A percentile compares a stretch with the other conserved stretches of the same genome.
Evolutionary conservation across 1,140 invertebrate species (phyloP).

Genomic region (Solenopsis invicta): DNA sequence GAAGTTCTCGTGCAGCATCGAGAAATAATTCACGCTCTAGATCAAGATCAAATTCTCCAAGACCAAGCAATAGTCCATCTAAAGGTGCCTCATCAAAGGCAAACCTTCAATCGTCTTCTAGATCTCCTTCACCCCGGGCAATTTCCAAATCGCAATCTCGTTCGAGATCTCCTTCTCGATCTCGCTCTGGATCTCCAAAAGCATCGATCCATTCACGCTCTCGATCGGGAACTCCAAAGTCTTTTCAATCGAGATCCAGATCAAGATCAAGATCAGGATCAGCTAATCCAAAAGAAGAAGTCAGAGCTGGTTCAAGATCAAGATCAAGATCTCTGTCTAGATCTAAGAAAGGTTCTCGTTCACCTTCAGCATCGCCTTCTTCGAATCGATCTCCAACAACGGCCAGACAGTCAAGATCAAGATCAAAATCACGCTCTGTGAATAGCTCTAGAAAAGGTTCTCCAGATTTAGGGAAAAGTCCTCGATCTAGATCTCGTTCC

Average conservation of each 20-base stretch:
- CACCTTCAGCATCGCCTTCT: slow-evolving; percentile 21
- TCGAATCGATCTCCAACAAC: slow-evolving; percentile 15
- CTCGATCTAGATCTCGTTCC: slow-evolving; percentile 76
- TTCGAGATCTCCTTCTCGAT: slow-evolving; percentile 75
- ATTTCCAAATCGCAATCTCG: slow-evolving; percentile 67
- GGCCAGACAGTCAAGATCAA: slow-evolving; percentile 59
- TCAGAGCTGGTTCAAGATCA: slow-evolving; percentile 31
- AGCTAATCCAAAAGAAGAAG: slow-evolving; percentile 14
- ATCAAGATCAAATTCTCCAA: slow-evolving; percentile 68
- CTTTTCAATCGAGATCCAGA: slow-evolving; percentile 33
- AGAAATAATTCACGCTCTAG: slow-evolving; percentile 68
- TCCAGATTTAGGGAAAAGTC: slow-evolving; percentile 45
- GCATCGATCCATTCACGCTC: slow-evolving; percentile 28
- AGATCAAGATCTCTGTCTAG: slow-evolving; percentile 73
- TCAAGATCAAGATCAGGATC: slow-evolving; percentile 40
- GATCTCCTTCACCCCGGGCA: slow-evolving; percentile 54
- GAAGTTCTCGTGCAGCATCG: slow-evolving; percentile 61
- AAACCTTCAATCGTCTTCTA: slow-evolving; percentile 62
- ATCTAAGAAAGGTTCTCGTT: slow-evolving; percentile 57
- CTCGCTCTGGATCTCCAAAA: slow-evolving; percentile 38
- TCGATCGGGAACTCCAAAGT: slow-evolving; percentile 42
- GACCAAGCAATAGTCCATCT: slow-evolving; percentile 42
- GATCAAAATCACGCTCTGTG: slow-evolving; percentile 63
- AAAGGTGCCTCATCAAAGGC: slow-evolving; percentile 52
- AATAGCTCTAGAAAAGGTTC: slow-evolving; percentile 67